Base-by-base conservation (phyloP, 2,888 invertebrate species). In the Saturnia japonica region DNA sequence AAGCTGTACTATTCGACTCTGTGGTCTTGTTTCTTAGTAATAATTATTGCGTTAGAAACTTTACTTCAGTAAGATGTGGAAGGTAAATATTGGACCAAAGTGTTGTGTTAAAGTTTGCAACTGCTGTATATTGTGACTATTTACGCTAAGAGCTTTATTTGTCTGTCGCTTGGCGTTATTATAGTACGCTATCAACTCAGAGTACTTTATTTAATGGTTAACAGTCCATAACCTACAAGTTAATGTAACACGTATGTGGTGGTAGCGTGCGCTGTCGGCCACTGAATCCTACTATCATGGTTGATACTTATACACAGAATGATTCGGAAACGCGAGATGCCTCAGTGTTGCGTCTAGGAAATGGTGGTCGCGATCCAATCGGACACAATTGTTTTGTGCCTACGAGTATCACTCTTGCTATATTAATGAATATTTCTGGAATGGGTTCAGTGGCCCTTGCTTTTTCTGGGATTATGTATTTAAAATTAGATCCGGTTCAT, bases 21-120 rank as follows among this genome's bases (percentile, higher is more conserved):
- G 2, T 40, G 19, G 40, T 11, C 8, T 64, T n/a, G 19, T 34
- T n/a, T n/a, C 2, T 64, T n/a, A 40, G 8, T 64, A 8, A 64
- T 64, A 40, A 40, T 64, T 28, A 64, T 64, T 64, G 40, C n/a
- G 40, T 40, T 40, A 34, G n/a, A 40, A 64, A 64, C 19, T 64
- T 60, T 40, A 40, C 64, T 40, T 28, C 9, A 22, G 40, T 64
- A 19, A 40, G n/a, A 60, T 60, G 25, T 60, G 57, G 28, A 60
- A 25, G 22, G 28, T 28, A 60, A 64, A 64, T 64, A 64, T 64
- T 64, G 40, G 28, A 19, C 3, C 40, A 64, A 40, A 64, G 19
- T 64, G 19, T 16, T 64, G 16, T 7, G 11, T 64, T 64, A 64
- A 64, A 64, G 34, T 64, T 64, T 64, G n/a, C 64, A 3, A 64